Evolutionary conservation across 2,797 vertebrate genomes (phyloP), one percentile per base, ranked within the genome.

Genomic region (Sebastes iracundus): DNA sequence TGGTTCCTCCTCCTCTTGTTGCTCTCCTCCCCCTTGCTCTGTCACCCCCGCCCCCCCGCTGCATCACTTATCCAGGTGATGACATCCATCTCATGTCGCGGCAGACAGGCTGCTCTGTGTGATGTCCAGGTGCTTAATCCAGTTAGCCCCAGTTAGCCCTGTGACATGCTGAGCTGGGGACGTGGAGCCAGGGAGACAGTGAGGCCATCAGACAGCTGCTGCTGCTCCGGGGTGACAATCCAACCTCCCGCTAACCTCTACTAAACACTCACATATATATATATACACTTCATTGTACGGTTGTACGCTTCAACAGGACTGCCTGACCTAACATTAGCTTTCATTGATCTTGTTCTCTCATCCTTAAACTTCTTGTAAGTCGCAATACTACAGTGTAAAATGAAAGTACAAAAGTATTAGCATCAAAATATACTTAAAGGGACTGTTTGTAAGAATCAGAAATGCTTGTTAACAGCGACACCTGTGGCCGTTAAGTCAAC

Each of bases 91-190:
- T 85, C 30, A 12, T 69, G 71, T 80, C 7, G 7, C 56, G 6
- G 55, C n/a, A 2, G 80, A 49, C 75, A 16, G 75, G 28, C 72
- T 6, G 56, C 77, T 78, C 70, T 80, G 60, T 83, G 66, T 79
- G 71, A 82, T 55, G 77, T 89, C 85, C 80, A 87, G 87, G 80
- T 81, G 78, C 76, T 77, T 91, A 88, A 94, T 90, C 81, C 78
- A 56, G 78, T 83, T 89, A 90, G 66, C 79, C 81, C 11, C 53
- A 25, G 46, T 82, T 85, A 87, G 84, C 42, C 80, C 79, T 79
- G 55, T 66, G 75, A 88, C 78, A 88, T 25, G 30, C 71, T 10
- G 7, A 75, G 42, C 66, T 62, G 27, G 55, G 75, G 60, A 85
- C 65, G 42, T 87, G 81, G 89, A 91, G 83, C 83, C 89, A 64